Percentiles rank a stretch among this genome's conserved stretches.
Evolutionary conservation across 2,113 vertebrate genomes (phyloP).

Genomic region (Eulemur macaco): DNA sequence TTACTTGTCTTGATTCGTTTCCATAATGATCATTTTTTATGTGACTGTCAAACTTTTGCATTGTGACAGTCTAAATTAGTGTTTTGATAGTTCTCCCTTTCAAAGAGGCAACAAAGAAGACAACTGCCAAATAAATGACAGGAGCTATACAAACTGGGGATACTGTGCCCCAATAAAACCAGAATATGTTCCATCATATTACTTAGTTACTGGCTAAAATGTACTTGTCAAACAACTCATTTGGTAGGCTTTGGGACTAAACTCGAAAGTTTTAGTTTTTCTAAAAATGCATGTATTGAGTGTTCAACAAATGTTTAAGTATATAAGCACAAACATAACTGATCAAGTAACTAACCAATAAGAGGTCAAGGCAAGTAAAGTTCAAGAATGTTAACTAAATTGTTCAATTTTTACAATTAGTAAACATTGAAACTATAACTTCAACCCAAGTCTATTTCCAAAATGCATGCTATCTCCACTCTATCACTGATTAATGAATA

Average conservation of each 20-base stretch:
- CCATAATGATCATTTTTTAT: conserved; percentile 82
- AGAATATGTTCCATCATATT: conserved; percentile 68
- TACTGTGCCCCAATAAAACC: conserved; percentile 74
- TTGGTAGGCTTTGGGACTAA: conserved; percentile 3
- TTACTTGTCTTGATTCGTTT: conserved; percentile 82
- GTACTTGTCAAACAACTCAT: conserved; percentile 61
- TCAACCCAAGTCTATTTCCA: not conserved
- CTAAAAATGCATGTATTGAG: not conserved
- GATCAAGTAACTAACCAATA: not conserved
- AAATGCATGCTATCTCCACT: not conserved
- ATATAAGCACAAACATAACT: not conserved
- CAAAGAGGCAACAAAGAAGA: conserved; percentile 84
- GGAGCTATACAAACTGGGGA: conserved; percentile 76
- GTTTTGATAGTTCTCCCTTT: conserved; percentile 84
- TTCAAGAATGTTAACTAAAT: not conserved
- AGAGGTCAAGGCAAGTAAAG: not conserved
- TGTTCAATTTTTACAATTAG: not conserved
- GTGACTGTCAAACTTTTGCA: conserved; percentile 83
- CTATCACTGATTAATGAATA: not conserved
- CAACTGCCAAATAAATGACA: conserved; percentile 81
- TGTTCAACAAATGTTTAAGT: not conserved
- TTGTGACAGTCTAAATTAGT: conserved; percentile 86
- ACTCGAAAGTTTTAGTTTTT: not conserved
- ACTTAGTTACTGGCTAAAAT: conserved; percentile 77
- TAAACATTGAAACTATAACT: not conserved